Conservation (phyloP, 2,888 invertebrate genomes). For the Drosophila meridionalis region DNA sequence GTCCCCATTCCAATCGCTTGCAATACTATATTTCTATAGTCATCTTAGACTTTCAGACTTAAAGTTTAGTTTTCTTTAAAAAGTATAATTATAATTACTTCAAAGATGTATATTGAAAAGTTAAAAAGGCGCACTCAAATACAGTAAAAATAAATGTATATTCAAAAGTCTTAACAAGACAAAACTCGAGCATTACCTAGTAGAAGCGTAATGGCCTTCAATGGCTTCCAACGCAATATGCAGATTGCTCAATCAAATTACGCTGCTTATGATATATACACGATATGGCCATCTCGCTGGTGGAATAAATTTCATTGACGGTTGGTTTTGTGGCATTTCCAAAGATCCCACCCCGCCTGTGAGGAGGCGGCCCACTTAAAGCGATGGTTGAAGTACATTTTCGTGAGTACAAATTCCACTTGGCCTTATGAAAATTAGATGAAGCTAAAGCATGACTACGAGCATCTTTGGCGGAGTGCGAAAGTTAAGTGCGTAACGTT, state of each 20-base stretch:
- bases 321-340: slow-evolving; percentile 38
- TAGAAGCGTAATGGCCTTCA: not conserved
- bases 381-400: slow-evolving; percentile 39
- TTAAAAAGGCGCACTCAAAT: not conserved
- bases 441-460: slow-evolving; percentile 53
- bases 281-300: slow-evolving; percentile 17
- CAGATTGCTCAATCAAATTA: slow-evolving; percentile 46
- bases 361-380: slow-evolving; percentile 52
- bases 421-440: slow-evolving; percentile 74
- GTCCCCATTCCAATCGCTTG: not conserved
- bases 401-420: slow-evolving; percentile 66
- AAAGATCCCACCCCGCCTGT: slow-evolving; percentile 11
- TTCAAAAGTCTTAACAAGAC: not conserved
- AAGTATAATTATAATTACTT: not conserved
- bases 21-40: not conserved
- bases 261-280: slow-evolving; percentile 35
- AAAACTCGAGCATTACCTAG: not conserved
- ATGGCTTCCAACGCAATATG: slow-evolving; percentile 16
- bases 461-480: slow-evolving; percentile 46
- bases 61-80: not conserved
- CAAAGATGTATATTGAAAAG: not conserved
- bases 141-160: not conserved
- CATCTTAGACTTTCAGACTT: not conserved
- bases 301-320: slow-evolving; percentile 47
- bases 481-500: slow-evolving; percentile 74